Evolutionary conservation across 2,113 vertebrate genomes (phyloP).

Genomic region (Festucalex cinctus): DNA sequence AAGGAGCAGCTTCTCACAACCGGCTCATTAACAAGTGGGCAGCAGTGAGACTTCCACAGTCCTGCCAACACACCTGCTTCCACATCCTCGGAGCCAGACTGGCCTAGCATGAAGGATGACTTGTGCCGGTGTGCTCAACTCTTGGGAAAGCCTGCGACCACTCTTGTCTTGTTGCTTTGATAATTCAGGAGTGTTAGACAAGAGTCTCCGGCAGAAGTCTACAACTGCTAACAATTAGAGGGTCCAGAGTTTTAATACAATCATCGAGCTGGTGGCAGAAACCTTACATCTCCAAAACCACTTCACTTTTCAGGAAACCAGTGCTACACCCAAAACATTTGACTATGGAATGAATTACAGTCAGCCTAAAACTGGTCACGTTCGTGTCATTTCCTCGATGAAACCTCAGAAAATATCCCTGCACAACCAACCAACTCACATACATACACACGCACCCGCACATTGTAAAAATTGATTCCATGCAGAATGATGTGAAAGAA

Average conservation of each 20-base stretch:
- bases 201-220: conserved; percentile 26
- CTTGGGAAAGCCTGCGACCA: conserved; percentile 57
- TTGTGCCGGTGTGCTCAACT: conserved; percentile 57
- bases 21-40: conserved; percentile 72
- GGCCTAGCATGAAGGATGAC: conserved; percentile 68
- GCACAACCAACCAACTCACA: too few species aligned
- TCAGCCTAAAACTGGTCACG: too few species aligned
- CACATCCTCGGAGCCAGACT: conserved; percentile 46
- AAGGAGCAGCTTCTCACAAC: conserved; percentile 62
- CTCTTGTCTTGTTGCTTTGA: conserved; percentile 67
- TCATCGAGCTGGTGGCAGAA: neutral
- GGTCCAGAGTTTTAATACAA: neutral
- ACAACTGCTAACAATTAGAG: conserved; percentile 29
- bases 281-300: too few species aligned
- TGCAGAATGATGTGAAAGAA: conserved; percentile 35
- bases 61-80: conserved; percentile 72
- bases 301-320: too few species aligned
- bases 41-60: conserved; percentile 60
- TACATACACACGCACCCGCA: neutral
- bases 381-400: too few species aligned
- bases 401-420: too few species aligned
- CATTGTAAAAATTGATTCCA: neutral
- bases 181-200: conserved; percentile 68
- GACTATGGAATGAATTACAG: too few species aligned
- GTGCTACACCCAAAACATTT: too few species aligned